phyloP scores from a whole-genome alignment of 2,888 invertebrate genomes.

The Tenthredo scrophulariae region DNA sequence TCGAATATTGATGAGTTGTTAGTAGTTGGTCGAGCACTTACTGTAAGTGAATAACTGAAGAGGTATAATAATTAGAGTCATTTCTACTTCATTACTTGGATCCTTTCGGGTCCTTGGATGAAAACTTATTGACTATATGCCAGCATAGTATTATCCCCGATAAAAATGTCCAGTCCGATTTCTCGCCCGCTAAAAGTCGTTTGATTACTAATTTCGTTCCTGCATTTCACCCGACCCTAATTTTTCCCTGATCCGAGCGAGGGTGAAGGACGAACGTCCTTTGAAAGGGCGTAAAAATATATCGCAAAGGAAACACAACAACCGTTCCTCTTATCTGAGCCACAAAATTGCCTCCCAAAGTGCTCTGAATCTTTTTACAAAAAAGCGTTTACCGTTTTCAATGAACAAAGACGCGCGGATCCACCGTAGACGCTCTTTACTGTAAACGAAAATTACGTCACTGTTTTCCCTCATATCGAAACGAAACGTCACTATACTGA shows the following conservation, averaged over 20 bases:
- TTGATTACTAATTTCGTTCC: not conserved
- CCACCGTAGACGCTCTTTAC: not conserved
- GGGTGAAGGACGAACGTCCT: not conserved
- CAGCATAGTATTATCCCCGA: not conserved
- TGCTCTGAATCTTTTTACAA: constrained; percentile 21
- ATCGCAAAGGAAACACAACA: constrained; percentile 24
- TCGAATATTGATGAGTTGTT: not conserved
- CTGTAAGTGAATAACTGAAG: not conserved
- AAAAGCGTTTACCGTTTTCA: constrained; percentile 24
- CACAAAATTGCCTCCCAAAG: constrained; percentile 31
- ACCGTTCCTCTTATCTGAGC: constrained; percentile 24
- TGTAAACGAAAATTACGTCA: constrained; percentile 16
- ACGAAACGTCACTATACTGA: not conserved
- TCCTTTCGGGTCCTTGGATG: not conserved
- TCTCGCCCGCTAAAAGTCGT: not conserved
- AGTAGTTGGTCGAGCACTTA: constrained; percentile 4
- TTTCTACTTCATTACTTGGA: not conserved
- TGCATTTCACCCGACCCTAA: not conserved
- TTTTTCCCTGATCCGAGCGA: not conserved
- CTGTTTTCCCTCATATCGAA: not conserved
- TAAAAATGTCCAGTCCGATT: not conserved
- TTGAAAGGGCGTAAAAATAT: constrained; percentile 10
- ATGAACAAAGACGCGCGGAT: not conserved
- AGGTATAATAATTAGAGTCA: not conserved
- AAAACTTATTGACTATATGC: not conserved